These are phyloP conservation scores for Macquaria australasica DNA, from an alignment of 2,113 vertebrate species.

Conservation along the genomic window DNA sequence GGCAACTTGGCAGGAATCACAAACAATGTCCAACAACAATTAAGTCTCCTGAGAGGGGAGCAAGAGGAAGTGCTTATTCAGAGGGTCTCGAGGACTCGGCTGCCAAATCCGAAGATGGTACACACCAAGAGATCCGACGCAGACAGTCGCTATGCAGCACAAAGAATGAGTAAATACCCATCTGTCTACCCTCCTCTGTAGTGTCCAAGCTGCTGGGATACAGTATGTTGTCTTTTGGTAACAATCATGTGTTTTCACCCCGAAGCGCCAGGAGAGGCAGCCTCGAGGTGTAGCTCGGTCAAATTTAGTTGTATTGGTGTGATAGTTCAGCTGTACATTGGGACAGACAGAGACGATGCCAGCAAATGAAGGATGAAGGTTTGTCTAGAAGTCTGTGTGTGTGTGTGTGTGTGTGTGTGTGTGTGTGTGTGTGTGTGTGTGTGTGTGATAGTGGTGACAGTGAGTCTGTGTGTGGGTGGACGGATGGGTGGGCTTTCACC, in stretches of 20 bases:
- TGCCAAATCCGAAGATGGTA: slow-evolving; percentile 41
- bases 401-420: slow-evolving; percentile 22
- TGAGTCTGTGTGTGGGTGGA: slow-evolving; percentile 47
- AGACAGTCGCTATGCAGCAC: slow-evolving; percentile 42
- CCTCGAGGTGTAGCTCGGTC: slow-evolving; percentile 18
- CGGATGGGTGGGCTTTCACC: slow-evolving; percentile 54
- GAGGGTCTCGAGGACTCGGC: background rate
- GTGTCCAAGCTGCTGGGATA: slow-evolving; percentile 43
- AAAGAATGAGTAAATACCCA: slow-evolving; percentile 57
- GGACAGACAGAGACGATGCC: slow-evolving; percentile 35
- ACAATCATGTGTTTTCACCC: slow-evolving; percentile 47
- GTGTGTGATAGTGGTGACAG: slow-evolving; percentile 29
- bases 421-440: slow-evolving; percentile 29
- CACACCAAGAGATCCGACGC: slow-evolving; percentile 35
- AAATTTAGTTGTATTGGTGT: slow-evolving; percentile 34
- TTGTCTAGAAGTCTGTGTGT: slow-evolving; percentile 33
- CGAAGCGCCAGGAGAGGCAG: background rate
- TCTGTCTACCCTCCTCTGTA: slow-evolving; percentile 52
- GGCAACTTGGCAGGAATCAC: slow-evolving; percentile 63
- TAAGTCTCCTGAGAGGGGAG: slow-evolving; percentile 56
- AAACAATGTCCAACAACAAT: slow-evolving; percentile 64
- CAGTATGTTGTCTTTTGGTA: slow-evolving; percentile 37
- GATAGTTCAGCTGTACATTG: slow-evolving; percentile 24
- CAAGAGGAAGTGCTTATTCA: slow-evolving; percentile 50
- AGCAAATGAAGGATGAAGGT: slow-evolving; percentile 72